Base-by-base conservation (phyloP, 1,140 invertebrate genomes). In the Gonioctena quinquepunctata region DNA sequence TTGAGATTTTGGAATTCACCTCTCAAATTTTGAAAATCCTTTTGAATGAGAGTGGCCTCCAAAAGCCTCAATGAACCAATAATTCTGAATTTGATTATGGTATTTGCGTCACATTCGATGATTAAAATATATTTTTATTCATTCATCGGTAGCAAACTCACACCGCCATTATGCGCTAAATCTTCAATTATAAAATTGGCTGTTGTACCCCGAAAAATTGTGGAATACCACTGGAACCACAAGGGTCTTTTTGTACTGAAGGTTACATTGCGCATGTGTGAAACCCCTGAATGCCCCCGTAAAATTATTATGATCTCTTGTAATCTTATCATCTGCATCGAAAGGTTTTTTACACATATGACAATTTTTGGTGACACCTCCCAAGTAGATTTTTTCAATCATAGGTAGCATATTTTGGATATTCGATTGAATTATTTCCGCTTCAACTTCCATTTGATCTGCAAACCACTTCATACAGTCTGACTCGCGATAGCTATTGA, bases 391-490 rank as follows among this genome's bases (percentile, higher is more conserved):
- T 1, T 33, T 33, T 33, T 33, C 28, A 33, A 11, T 33, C 28
- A 33, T 33, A 3, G 52, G 52, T 56, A 56, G 4, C 3, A 56
- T 23, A 23, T 19, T 56, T 56, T 56, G 16, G 2, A 56, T 19
- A 19, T 56, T 56, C 4, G 19, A 19, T 2, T 56, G 19, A 23
- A 56, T 56, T 5, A 56, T 11, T 21, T 19, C 13, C 4, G 52
- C 52, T 33, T 33, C 28, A 33, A 11, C 28, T 13, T 33, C 28
- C 28, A 66, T 16, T 52, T 27, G 18, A 3, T 27, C 13, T 2
- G 50, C 8, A 50, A 66, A 66, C 42, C 33, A 52, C 18, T 27
- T 16, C 21, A 67, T 57, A 57, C 65, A 67, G 21, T 57, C 54
- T 18, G 27, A 2, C n/a, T 52, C 25, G 26, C 26, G 22, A 67